Evolutionary conservation across 2,797 vertebrate genomes (phyloP).

Genomic region (Coranthus polyacanthus): DNA sequence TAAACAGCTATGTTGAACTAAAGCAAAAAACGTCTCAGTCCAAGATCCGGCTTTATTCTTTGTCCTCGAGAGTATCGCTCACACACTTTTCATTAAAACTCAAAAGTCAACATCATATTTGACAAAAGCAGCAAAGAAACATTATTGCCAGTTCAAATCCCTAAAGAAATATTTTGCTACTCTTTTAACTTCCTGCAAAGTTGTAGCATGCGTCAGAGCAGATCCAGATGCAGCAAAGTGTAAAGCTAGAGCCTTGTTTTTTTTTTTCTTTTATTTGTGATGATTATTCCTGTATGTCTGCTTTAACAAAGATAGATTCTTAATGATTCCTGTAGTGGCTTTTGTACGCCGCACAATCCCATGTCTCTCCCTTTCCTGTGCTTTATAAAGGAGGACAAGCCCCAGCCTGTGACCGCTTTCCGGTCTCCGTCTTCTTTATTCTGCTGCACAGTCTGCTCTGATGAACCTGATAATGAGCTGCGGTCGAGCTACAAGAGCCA

Average conservation of each 20-base stretch:
- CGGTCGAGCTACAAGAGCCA: slow-evolving; percentile 1
- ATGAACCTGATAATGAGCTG: slow-evolving; percentile 21
- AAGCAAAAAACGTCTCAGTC: background rate
- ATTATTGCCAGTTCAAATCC: slow-evolving; percentile 1
- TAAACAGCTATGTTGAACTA: background rate
- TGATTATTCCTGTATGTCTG: slow-evolving; percentile 12
- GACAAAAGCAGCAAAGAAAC: slow-evolving; percentile 13
- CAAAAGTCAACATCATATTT: slow-evolving; percentile 3
- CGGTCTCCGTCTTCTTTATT: slow-evolving; percentile 16
- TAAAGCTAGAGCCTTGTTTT: slow-evolving; percentile 11
- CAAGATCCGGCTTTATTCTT: background rate
- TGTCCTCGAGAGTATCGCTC: background rate
- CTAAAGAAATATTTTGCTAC: slow-evolving; percentile 1
- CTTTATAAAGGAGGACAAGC: slow-evolving; percentile 21
- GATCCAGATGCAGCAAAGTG: slow-evolving; percentile 26
- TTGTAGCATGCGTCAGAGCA: slow-evolving; percentile 10
- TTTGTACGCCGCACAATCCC: background rate
- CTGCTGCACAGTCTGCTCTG: slow-evolving; percentile 11
- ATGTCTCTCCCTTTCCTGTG: slow-evolving; percentile 12
- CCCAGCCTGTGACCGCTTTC: slow-evolving; percentile 28
- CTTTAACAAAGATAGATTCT: slow-evolving; percentile 21
- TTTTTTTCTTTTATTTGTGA: slow-evolving; percentile 7
- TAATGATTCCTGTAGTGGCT: slow-evolving; percentile 5
- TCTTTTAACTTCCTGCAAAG: slow-evolving; percentile 6
- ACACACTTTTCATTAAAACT: background rate